Percentiles rank a stretch among this genome's conserved stretches.
Conservation (phyloP, 2,113 vertebrate species). For the Gallinago jamesoni region DNA sequence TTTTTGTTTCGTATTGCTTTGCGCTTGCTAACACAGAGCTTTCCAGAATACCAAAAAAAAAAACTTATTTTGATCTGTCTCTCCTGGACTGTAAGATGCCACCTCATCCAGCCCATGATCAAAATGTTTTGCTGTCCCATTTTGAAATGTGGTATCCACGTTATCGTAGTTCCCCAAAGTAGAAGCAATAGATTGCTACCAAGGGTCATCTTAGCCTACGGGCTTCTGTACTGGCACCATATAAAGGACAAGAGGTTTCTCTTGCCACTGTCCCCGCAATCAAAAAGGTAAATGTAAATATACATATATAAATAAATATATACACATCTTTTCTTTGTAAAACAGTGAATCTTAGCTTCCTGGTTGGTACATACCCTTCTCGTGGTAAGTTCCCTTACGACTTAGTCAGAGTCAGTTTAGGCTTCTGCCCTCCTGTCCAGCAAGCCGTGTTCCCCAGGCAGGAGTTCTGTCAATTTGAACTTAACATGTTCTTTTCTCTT, state of each 20-base stretch:
- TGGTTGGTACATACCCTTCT: too few species aligned
- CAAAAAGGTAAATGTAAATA: background rate
- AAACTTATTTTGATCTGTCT: background rate
- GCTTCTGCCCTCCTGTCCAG: background rate
- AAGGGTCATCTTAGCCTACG: background rate
- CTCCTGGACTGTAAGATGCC: background rate
- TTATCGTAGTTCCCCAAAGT: background rate
- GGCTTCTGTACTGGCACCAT: background rate
- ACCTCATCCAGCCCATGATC: background rate
- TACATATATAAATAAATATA: background rate
- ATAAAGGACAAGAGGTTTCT: background rate
- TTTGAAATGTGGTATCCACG: background rate
- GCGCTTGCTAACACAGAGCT: background rate
- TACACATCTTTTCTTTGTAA: background rate
- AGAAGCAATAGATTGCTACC: background rate
- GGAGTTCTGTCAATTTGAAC: background rate
- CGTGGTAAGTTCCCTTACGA: background rate
- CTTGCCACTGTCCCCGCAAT: background rate
- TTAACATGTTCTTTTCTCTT: background rate
- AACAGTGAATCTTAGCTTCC: background rate
- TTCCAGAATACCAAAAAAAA: background rate
- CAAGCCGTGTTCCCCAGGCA: background rate
- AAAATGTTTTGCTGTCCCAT: background rate
- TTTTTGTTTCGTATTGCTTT: rapidly evolving
- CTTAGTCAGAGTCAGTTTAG: background rate